Evolutionary conservation across 2,888 invertebrate genomes (phyloP).

Genomic region (Diadegma fenestrale): DNA sequence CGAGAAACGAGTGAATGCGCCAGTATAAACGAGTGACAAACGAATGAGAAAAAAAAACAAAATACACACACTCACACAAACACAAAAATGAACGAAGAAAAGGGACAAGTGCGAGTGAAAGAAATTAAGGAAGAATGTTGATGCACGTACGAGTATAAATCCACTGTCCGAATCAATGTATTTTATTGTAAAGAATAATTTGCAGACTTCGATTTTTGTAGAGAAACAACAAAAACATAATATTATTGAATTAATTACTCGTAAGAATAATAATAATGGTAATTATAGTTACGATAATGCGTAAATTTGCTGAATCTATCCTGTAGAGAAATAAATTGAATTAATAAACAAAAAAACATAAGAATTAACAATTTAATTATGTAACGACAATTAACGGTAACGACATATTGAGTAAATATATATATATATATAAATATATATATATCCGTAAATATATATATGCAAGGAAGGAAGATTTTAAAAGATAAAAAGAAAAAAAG

Average conservation of each 20-base stretch:
- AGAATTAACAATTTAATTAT: slow-evolving; percentile 73
- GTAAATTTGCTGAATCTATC: slow-evolving; percentile 68
- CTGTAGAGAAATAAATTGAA: slow-evolving; percentile 48
- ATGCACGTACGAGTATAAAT: slow-evolving; percentile 70
- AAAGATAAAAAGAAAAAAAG: slow-evolving; percentile 52
- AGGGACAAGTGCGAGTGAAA: neutral
- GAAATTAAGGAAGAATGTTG: slow-evolving; percentile 21
- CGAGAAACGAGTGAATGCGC: slow-evolving; percentile 29
- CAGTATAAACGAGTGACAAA: slow-evolving; percentile 31
- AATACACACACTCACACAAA: neutral
- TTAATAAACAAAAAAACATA: slow-evolving; percentile 33
- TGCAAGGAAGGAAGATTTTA: slow-evolving; percentile 40
- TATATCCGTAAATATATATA: slow-evolving; percentile 50
- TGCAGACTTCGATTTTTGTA: slow-evolving; percentile 80
- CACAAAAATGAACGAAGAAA: neutral
- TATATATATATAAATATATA: neutral
- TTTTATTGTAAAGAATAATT: slow-evolving; percentile 81
- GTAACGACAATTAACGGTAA: slow-evolving; percentile 68
- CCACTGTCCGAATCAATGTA: slow-evolving; percentile 79
- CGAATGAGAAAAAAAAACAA: slow-evolving; percentile 2
- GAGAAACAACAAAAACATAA: slow-evolving; percentile 73
- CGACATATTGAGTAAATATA: slow-evolving; percentile 65
- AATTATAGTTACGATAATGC: slow-evolving; percentile 65
- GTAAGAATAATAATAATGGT: slow-evolving; percentile 72
- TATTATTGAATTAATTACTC: slow-evolving; percentile 39